Conservation (phyloP, 1,140 invertebrate species). For the Aplysia californica region DNA sequence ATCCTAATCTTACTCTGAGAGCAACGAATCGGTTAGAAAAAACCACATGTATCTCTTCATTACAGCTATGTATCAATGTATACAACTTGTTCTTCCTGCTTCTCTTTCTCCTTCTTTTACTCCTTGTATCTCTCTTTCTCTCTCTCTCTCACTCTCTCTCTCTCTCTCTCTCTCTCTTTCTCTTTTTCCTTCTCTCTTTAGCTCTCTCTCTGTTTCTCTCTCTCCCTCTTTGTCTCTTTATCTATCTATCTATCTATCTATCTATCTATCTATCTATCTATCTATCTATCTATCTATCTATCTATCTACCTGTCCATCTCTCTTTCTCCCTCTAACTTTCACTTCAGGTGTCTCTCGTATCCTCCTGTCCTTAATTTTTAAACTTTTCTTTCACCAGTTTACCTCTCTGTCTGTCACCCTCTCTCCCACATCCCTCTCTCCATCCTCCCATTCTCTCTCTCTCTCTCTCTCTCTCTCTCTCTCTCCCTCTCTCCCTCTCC, state of each 20-base stretch:
- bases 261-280: conserved; percentile 16
- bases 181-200: conserved; percentile 18
- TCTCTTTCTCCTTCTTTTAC: background rate
- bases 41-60: background rate
- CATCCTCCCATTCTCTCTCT: background rate
- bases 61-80: background rate
- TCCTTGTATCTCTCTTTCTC: background rate
- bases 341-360: too few species aligned
- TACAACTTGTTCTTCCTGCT: background rate
- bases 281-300: conserved; percentile 22
- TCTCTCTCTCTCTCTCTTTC: conserved; percentile 20
- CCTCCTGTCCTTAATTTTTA: too few species aligned
- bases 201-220: conserved; percentile 1
- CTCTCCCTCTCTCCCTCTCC: background rate
- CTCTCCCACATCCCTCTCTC: background rate
- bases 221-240: conserved; percentile 15
- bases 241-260: too few species aligned
- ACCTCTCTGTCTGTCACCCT: background rate
- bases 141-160: background rate
- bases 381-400: too few species aligned
- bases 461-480: background rate
- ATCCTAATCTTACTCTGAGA: too few species aligned
- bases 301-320: conserved; percentile 3
- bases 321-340: conserved; percentile 16
- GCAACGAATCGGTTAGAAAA: background rate